Conservation (phyloP, 2,888 invertebrate species). For the Andrena dorsata region DNA sequence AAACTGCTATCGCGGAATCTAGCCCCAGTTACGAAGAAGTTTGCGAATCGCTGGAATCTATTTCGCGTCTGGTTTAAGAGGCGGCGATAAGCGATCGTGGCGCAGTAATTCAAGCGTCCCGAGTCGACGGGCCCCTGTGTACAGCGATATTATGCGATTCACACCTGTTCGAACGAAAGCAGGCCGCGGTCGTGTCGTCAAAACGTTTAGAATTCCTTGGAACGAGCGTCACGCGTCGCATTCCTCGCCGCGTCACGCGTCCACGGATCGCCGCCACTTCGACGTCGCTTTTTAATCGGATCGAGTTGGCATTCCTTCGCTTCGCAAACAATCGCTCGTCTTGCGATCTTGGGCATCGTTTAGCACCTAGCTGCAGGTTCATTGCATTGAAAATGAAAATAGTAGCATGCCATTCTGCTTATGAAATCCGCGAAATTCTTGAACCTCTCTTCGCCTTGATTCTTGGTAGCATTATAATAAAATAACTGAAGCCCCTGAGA, state of each 20-base stretch:
- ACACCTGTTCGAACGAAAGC: conserved; percentile 59
- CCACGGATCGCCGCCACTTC: conserved; percentile 45
- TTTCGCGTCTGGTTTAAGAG: neutral
- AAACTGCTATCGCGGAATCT: neutral
- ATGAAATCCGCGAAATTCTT: no score
- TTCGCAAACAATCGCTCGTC: conserved; percentile 43
- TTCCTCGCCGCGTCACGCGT: conserved; percentile 55
- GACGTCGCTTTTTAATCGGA: conserved; percentile 67
- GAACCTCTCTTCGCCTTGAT: no score
- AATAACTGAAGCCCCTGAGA: no score
- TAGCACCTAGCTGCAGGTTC: neutral
- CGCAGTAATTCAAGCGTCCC: conserved; percentile 25
- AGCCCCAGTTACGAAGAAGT: neutral
- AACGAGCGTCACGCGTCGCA: conserved; percentile 60
- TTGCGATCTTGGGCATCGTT: conserved; percentile 4
- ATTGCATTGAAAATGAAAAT: neutral
- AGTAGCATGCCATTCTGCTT: no score
- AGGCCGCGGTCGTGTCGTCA: conserved; percentile 47
- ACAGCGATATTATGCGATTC: conserved; percentile 52
- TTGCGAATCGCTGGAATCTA: neutral
- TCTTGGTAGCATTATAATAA: no score
- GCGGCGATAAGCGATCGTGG: neutral
- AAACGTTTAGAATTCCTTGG: conserved; percentile 72
- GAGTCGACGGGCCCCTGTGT: conserved; percentile 15
- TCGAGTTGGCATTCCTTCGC: conserved; percentile 67